A percentile compares a stretch with the other conserved stretches of the same genome.
These are phyloP conservation scores for Lacerta agilis DNA, from an alignment of 2,797 vertebrate genomes.

Conservation along the genomic window DNA sequence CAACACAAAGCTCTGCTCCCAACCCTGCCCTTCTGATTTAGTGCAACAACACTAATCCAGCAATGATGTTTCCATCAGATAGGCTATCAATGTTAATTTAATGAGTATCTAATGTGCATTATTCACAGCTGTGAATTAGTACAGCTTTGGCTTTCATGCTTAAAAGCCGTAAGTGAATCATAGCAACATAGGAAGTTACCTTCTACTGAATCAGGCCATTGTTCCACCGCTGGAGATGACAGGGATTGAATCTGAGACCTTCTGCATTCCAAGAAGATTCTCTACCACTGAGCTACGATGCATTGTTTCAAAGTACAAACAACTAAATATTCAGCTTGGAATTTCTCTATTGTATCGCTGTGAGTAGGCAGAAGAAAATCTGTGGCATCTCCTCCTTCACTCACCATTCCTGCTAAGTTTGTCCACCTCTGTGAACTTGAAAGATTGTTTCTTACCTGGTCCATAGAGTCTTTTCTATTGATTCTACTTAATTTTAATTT, in stretches of 20 bases:
- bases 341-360: neutral
- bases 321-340: neutral
- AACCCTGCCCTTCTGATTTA: conserved; percentile 10
- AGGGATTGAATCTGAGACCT: no score
- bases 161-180: conserved; percentile 11
- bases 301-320: conserved; percentile 2
- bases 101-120: conserved; percentile 39
- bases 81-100: conserved; percentile 33
- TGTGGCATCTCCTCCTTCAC: neutral
- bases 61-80: conserved; percentile 28
- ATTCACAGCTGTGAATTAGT: conserved; percentile 31
- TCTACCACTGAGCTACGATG: no score
- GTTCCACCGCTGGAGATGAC: no score
- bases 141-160: conserved; percentile 15
- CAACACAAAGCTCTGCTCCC: neutral
- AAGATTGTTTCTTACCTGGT: neutral
- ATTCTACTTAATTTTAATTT: neutral
- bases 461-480: neutral
- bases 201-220: no score
- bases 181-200: neutral
- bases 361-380: neutral
- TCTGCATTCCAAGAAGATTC: no score
- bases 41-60: conserved; percentile 16
- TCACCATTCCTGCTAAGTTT: neutral
- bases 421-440: no score